These are phyloP conservation scores for Drosophila demipolita DNA, from an alignment of 2,888 invertebrate species.

Conservation along the genomic window DNA sequence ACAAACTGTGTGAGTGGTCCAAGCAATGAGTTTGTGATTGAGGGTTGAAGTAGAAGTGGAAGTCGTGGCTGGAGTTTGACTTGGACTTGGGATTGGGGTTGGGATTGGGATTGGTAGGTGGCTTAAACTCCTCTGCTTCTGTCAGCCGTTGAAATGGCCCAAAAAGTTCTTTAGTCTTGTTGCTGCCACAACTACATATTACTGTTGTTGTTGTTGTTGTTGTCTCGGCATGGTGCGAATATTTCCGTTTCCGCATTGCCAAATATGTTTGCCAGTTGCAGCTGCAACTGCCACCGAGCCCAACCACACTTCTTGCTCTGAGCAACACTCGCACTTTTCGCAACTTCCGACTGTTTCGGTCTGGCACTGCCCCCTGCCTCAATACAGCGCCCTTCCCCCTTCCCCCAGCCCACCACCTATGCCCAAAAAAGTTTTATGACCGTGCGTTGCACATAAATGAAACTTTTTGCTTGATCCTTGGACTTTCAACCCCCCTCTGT, in stretches of 20 bases:
- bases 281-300: conserved; percentile 32
- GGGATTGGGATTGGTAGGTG: background rate
- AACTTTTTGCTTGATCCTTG: conserved; percentile 68
- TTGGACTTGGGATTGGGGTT: background rate
- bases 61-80: background rate
- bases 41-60: background rate
- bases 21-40: conserved; percentile 40
- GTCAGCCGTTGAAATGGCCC: conserved; percentile 72
- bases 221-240: conserved; percentile 78
- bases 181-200: conserved; percentile 6
- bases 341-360: conserved; percentile 61
- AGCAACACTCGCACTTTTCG: conserved; percentile 75
- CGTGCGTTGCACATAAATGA: conserved; percentile 78
- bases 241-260: conserved; percentile 81
- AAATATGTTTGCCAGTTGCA: conserved; percentile 74
- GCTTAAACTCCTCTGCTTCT: conserved; percentile 18
- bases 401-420: accelerated
- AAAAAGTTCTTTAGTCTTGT: conserved; percentile 54
- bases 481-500: conserved; percentile 26
- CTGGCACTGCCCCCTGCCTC: background rate
- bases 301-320: conserved; percentile 20
- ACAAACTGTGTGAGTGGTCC: conserved; percentile 64
- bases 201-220: conserved; percentile 39
- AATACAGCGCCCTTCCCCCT: background rate
- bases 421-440: conserved; percentile 71